Conservation (phyloP, 2,797 vertebrate species). For the Eurystomus glaucurus region DNA sequence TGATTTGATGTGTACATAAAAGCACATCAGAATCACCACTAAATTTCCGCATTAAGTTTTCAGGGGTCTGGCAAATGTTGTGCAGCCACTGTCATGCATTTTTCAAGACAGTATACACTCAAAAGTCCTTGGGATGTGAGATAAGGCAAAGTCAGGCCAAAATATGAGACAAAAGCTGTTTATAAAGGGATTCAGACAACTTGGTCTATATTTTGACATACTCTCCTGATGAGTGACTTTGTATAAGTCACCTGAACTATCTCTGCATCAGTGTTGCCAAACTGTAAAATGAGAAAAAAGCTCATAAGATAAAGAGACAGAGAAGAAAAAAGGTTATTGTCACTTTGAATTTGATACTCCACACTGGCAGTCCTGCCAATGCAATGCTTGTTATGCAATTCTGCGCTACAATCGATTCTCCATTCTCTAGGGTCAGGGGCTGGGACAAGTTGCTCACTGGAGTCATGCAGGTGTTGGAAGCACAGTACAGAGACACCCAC, state of each 20-base stretch:
- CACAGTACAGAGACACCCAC: background rate
- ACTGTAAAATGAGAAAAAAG: slow-evolving; percentile 12
- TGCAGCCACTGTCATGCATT: background rate
- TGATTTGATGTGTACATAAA: slow-evolving; percentile 29
- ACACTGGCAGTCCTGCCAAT: background rate
- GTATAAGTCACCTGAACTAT: background rate
- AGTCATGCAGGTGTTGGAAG: background rate
- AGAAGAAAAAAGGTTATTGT: background rate
- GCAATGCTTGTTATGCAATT: background rate
- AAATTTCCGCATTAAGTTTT: slow-evolving; percentile 29
- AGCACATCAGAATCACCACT: slow-evolving; percentile 1
- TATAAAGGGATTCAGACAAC: background rate
- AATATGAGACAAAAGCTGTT: slow-evolving; percentile 9
- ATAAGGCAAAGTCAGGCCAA: slow-evolving; percentile 22
- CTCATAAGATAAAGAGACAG: background rate
- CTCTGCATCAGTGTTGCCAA: background rate
- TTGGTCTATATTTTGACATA: slow-evolving; percentile 7
- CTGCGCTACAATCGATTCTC: background rate
- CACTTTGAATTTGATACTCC: background rate
- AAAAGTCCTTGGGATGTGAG: slow-evolving; percentile 14
- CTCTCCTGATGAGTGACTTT: background rate
- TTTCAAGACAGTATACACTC: background rate
- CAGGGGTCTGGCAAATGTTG: slow-evolving; percentile 16
- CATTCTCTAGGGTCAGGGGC: background rate
- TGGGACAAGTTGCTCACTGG: background rate